Base-by-base conservation (phyloP, 2,888 invertebrate species). In the Zele albiditarsus region DNA sequence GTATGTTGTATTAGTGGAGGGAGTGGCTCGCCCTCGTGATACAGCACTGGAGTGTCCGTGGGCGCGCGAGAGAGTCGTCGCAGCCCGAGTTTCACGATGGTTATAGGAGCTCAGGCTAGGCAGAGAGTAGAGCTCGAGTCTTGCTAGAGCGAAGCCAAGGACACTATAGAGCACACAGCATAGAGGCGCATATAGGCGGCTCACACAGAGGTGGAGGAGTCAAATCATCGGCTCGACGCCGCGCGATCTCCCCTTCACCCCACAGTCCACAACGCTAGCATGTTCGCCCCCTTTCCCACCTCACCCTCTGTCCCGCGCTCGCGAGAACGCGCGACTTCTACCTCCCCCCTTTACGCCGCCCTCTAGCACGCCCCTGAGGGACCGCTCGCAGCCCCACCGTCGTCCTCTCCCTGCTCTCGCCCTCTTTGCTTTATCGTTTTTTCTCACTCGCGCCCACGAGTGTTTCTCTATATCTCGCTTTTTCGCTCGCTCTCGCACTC, bases 131-230 rank as follows among this genome's bases (percentile, higher is more conserved):
- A 42, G 62, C 71, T 62, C 46, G 62, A 42, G 71, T 63, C 60
- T 71, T 71, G 62, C 71, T 71, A 83, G 82, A 84, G 79, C 82
- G 80, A 33, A 53, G 77, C 81, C 82, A 84, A 84, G 84, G 84
- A 84, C 83, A 82, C 78, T 76, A 53, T 53, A 77, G 70, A 42
- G 49, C 67, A 76, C 31, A 10, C n/a, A 75, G 78, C 60, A 74
- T 79, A 71, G 2, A 38, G 12, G 38, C 12, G 38, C 57, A 72
- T 20, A 53, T 53, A 53, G 53, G 58, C 46, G 66, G 71, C 57
- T 69, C 57, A 16, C 60, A 42, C 38, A 58, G 38, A 62, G 75
- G 70, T 77, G 70, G 77, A 80, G 79, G 74, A 81, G 78, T 78
- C 82, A 76, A 79, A 81, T 82, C 77, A 81, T 82, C 81, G 79